Conservation (phyloP, 2,797 vertebrate species). For the Platalea minor region DNA sequence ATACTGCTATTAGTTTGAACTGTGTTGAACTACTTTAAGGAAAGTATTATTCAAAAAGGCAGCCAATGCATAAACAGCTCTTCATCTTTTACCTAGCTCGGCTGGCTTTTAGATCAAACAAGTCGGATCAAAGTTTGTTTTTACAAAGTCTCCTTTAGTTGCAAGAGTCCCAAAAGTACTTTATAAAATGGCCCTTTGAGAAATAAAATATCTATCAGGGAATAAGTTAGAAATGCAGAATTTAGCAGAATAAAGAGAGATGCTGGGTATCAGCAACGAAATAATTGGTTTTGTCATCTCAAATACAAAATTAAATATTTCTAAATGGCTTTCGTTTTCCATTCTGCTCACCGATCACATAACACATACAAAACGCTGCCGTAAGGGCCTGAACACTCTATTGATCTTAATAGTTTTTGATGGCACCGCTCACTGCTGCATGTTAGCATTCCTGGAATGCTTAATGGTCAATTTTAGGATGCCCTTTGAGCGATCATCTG, state of each 20-base stretch:
- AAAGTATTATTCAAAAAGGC: slow-evolving; percentile 7
- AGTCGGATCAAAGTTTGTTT: slow-evolving; percentile 7
- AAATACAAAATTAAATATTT: not conserved
- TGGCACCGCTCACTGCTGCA: not conserved
- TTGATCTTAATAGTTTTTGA: not conserved
- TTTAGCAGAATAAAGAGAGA: not conserved
- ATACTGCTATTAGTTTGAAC: not conserved
- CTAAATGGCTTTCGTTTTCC: not conserved
- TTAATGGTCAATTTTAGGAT: not conserved
- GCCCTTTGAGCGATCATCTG: not conserved
- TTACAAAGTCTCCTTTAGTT: not conserved
- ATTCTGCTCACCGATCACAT: not conserved
- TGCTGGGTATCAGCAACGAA: not conserved
- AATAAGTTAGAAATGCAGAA: not conserved
- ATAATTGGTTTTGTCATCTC: not conserved
- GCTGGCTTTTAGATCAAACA: slow-evolving; percentile 52
- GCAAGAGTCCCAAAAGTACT: not conserved
- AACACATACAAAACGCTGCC: not conserved
- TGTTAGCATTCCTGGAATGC: not conserved
- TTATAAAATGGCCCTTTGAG: not conserved
- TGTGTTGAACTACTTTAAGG: slow-evolving; percentile 1
- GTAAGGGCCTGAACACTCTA: not conserved
- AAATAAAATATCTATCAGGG: not conserved
- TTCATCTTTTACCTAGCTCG: not conserved
- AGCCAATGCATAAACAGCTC: slow-evolving; percentile 12